Conservation (phyloP, 2,113 vertebrate genomes). For the Hepsetus odoe region DNA sequence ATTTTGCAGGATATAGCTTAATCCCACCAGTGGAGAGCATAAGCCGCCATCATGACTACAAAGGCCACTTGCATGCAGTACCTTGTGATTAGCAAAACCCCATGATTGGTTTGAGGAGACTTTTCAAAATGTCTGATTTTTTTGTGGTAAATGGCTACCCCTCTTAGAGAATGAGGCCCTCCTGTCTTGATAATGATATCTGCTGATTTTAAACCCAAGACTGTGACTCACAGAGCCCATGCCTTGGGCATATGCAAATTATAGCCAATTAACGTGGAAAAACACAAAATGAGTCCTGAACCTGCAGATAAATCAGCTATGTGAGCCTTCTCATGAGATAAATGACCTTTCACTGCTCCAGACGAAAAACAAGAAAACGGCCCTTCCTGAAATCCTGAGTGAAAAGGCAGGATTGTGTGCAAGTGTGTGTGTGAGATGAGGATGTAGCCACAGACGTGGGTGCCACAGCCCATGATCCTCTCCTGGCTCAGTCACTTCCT, state of each 20-base stretch:
- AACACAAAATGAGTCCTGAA: slow-evolving; percentile 32
- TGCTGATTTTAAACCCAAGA: slow-evolving; percentile 35
- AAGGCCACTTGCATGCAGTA: background rate
- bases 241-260: slow-evolving; percentile 28
- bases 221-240: slow-evolving; percentile 17
- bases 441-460: slow-evolving; percentile 70
- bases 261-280: slow-evolving; percentile 11
- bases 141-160: slow-evolving; percentile 20
- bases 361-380: slow-evolving; percentile 67
- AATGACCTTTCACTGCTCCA: slow-evolving; percentile 38
- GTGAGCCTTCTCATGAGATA: slow-evolving; percentile 22
- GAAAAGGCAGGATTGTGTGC: slow-evolving; percentile 13
- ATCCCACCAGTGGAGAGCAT: background rate
- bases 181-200: slow-evolving; percentile 46
- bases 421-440: slow-evolving; percentile 50
- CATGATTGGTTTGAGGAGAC: slow-evolving; percentile 41
- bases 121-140: slow-evolving; percentile 29
- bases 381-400: slow-evolving; percentile 50
- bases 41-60: background rate
- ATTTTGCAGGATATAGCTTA: slow-evolving; percentile 15
- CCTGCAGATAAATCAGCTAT: slow-evolving; percentile 45
- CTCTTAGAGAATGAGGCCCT: slow-evolving; percentile 12
- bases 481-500: slow-evolving; percentile 67
- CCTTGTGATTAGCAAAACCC: slow-evolving; percentile 38
- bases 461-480: slow-evolving; percentile 67